Evolutionary conservation across 2,888 invertebrate species (phyloP).

Genomic region (Drosophila percnosoma): DNA sequence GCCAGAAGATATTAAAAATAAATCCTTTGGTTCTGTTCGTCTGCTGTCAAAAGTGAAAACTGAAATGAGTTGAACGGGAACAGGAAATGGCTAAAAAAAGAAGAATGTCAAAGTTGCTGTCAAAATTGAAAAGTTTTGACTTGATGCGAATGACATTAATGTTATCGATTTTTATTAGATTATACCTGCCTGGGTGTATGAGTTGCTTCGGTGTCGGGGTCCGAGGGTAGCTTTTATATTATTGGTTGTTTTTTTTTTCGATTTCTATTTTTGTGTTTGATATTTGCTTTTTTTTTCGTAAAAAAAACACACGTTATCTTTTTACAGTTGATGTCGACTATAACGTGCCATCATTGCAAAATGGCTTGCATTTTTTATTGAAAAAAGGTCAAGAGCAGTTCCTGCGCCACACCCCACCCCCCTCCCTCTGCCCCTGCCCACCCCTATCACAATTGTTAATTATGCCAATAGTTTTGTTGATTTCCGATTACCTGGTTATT

Average conservation of each 20-base stretch:
- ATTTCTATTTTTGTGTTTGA: constrained; percentile 35
- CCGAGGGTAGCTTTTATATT: constrained; percentile 24
- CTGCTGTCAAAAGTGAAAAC: too few species aligned
- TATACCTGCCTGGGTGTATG: background rate
- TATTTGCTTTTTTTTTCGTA: constrained; percentile 10
- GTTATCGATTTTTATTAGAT: background rate
- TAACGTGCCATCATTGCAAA: constrained; percentile 90
- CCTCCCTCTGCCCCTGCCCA: background rate
- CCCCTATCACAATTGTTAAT: constrained; percentile 19
- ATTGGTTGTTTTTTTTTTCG: constrained; percentile 9
- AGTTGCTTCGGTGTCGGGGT: constrained; percentile 10
- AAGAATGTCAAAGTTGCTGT: background rate
- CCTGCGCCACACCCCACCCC: background rate
- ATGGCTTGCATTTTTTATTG: constrained; percentile 89
- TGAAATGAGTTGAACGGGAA: too few species aligned
- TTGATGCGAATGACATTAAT: background rate
- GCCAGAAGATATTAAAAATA: background rate
- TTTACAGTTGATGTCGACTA: constrained; percentile 90
- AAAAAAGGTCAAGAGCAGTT: constrained; percentile 81
- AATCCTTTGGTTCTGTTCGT: too few species aligned
- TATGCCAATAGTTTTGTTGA: constrained; percentile 6
- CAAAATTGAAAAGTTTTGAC: too few species aligned
- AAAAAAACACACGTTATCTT: constrained; percentile 55
- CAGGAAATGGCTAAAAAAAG: too few species aligned
- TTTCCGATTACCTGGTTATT: background rate